Evolutionary conservation across 1,140 invertebrate genomes (phyloP).

Genomic region (Mercenaria mercenaria): DNA sequence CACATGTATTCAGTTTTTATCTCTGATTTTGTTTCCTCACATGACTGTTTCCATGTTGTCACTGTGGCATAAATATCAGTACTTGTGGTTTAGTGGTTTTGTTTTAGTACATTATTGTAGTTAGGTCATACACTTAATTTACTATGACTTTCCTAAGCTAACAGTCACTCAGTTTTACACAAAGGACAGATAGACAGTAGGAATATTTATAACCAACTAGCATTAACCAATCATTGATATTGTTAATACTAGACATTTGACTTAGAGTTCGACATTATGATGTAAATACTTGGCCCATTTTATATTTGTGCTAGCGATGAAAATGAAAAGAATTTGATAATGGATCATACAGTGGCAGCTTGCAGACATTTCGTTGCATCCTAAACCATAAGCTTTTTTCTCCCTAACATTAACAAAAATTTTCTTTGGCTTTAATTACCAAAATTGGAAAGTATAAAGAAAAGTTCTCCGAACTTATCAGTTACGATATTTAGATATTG

Average conservation of each 20-base stretch:
- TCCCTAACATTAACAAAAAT: too few species aligned
- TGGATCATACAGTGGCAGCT: slow-evolving; percentile 7
- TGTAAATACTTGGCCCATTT: too few species aligned
- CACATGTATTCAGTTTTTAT: neutral
- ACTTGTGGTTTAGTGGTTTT: neutral
- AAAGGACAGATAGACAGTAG: neutral
- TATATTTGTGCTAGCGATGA: too few species aligned
- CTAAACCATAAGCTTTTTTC: too few species aligned
- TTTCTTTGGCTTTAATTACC: neutral
- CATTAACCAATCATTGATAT: too few species aligned
- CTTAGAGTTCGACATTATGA: too few species aligned
- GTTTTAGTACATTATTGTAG: neutral
- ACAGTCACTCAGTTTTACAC: too few species aligned
- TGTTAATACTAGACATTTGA: too few species aligned
- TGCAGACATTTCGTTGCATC: slow-evolving; percentile 47
- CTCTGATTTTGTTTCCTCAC: neutral
- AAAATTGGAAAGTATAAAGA: neutral
- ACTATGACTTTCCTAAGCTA: too few species aligned
- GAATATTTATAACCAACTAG: too few species aligned
- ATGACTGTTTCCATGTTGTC: neutral
- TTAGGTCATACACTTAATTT: too few species aligned
- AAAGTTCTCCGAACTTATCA: neutral
- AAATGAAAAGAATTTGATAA: slow-evolving; percentile 25
- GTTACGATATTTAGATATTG: neutral
- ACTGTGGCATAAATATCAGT: too few species aligned